Base-by-base conservation (phyloP, 35 echinoderm and acorn worm species). In the Eucidaris tribuloides region DNA sequence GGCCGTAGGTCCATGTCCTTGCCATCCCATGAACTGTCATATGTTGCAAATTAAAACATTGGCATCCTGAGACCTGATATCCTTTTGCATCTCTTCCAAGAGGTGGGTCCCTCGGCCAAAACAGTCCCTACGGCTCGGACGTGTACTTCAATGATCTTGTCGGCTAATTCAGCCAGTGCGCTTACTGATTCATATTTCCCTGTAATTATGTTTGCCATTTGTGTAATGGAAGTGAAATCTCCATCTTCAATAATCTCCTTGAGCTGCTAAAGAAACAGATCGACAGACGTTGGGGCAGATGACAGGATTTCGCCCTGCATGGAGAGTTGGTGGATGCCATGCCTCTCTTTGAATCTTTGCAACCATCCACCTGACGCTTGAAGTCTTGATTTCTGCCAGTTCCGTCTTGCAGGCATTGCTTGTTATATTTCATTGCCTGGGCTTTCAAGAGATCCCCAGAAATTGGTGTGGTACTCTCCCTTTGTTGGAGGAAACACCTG, bases 281-380 rank as follows among this genome's bases (percentile, higher is more conserved):
- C 68, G 15, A 76, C 68, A 6, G 68, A 24, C 3, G 3, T 9
- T 42, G 38, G 68, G 40, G 23, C 22, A 7, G 68, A 37, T 32
- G 68, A 76, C 28, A 76, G 34, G 5, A 32, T 37, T 42, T 76
- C 68, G 3, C 68, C 38, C 34, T 42, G 68, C 11, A 76, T 36
- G 11, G 38, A 76, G 3, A 76, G 68, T 9, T 22, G 27, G 6
- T 36, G 6, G 15, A 76, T 76, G 7, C 68, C 68, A 76, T 76
- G 34, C 6, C 68, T 11, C 9, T 76, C 34, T 36, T 76, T 76
- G 34, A 76, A 76, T 36, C 22, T 76, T 6, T 76, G 15, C 20
- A 76, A 36, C 68, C 68, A 76, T 33, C 68, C 68, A 33, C 9
- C 9, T 9, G 68, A 76, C 20, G 68, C 68, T 76, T 76, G 68